These are phyloP conservation scores for Onychostoma macrolepis DNA, from an alignment of 2,113 vertebrate species.

Conservation along the genomic window DNA sequence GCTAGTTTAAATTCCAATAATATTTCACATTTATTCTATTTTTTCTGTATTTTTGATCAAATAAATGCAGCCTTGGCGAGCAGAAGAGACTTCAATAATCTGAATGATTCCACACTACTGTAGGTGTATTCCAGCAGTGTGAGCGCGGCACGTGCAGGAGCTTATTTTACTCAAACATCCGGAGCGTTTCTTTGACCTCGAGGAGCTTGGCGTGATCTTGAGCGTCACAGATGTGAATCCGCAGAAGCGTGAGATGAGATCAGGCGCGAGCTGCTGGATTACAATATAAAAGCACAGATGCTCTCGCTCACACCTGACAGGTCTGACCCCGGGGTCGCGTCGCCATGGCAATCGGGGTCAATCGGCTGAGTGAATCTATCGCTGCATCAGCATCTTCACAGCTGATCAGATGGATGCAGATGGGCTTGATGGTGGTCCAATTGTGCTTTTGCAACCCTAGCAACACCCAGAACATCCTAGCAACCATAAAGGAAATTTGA, in stretches of 20 bases:
- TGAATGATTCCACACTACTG: background rate
- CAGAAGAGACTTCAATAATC: background rate
- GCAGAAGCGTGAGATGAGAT: background rate
- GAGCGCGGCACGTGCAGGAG: too few species aligned
- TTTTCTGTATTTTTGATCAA: background rate
- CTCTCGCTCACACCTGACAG: background rate
- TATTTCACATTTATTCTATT: background rate
- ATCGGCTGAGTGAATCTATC: background rate
- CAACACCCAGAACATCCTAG: background rate
- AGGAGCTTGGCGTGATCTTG: background rate
- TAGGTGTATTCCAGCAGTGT: too few species aligned
- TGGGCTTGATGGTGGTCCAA: background rate
- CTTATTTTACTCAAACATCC: too few species aligned
- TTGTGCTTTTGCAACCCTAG: background rate
- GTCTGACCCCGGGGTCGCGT: background rate
- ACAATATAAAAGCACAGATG: background rate
- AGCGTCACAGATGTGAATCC: background rate
- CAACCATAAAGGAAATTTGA: background rate
- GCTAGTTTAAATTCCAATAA: fast-evolving
- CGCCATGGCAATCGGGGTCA: background rate
- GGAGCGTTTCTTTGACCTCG: too few species aligned
- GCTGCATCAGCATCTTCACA: background rate
- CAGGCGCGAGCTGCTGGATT: background rate
- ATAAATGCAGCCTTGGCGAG: background rate
- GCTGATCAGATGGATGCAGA: background rate